Evolutionary conservation across 2,113 vertebrate species (phyloP), one percentile per base, ranked within the genome.

Genomic region (Lophius piscatorius): DNA sequence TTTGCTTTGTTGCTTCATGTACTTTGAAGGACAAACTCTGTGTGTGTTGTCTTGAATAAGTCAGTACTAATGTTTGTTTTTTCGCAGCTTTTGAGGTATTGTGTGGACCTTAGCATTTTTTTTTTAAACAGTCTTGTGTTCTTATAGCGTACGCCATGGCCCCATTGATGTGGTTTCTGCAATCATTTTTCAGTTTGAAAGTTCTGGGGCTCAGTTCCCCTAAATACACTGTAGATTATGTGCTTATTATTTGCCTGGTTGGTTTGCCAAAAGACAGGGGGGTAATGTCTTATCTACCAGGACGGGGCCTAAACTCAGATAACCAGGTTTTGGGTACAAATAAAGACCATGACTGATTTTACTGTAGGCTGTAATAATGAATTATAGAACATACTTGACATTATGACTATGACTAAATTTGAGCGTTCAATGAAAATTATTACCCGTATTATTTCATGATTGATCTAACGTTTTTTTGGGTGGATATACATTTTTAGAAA

Each of bases 1-100:
- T 80, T 86, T 83, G 78, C 81, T 73, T 59, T 83, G 66, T 63
- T 63, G 70, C 76, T 78, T 75, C 70, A 60, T 70, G 63, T 65
- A 60, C 71, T 87, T 76, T 51, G 46, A 74, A 72, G 56, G 60
- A 66, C 3, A 9, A 57, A 21, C 26, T 38, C 57, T 33, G 24
- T 7, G 31, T 33, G 35, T 59, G 64, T 66, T 36, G 31, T 68
- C 63, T 74, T 80, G 74, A 82, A 82, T 83, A 70, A 82, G 80
- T 86, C 75, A 76, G 70, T 18, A 33, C 18, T 12, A 46, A 42
- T 80, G 57, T 86, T 83, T 78, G 70, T 63, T 78, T 78, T 46
- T 10, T 11, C 54, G 36, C 23, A 59, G 67, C 41, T 46, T 26
- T 28, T 38, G 34, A 17, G n/a, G 54, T 35, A 7, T 35, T 35